A percentile compares a stretch with the other conserved stretches of the same genome.
Evolutionary conservation across 2,888 invertebrate species (phyloP).

Genomic region (Dicyrtoma fusca): DNA sequence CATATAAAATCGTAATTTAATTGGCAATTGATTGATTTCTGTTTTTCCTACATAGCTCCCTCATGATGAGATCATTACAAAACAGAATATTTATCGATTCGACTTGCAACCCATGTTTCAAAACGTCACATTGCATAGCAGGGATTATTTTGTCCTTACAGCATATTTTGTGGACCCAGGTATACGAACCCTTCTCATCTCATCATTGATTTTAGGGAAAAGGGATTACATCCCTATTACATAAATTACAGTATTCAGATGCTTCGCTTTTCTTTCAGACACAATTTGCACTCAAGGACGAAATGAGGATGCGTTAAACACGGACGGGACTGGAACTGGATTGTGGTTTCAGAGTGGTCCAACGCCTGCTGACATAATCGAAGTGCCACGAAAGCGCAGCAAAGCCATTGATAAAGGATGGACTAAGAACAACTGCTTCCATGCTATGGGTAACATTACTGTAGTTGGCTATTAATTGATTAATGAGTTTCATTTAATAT

Average conservation of each 20-base stretch:
- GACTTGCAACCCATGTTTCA: slow-evolving; percentile 43
- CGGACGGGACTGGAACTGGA: slow-evolving; percentile 48
- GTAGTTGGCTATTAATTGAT: too few species aligned
- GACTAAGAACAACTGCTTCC: slow-evolving; percentile 49
- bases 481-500: too few species aligned
- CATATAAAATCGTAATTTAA: not conserved
- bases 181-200: slow-evolving; percentile 34
- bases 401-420: slow-evolving; percentile 37
- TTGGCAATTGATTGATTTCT: too few species aligned
- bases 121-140: slow-evolving; percentile 38
- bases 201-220: too few species aligned
- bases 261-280: slow-evolving; percentile 34
- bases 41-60: slow-evolving; percentile 29
- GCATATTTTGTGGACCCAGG: slow-evolving; percentile 50
- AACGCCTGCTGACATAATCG: slow-evolving; percentile 25
- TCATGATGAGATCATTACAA: slow-evolving; percentile 31
- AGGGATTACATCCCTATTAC: too few species aligned
- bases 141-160: slow-evolving; percentile 42
- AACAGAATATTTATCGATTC: slow-evolving; percentile 19
- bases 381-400: slow-evolving; percentile 40
- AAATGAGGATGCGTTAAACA: slow-evolving; percentile 13
- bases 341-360: slow-evolving; percentile 50
- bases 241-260: too few species aligned
- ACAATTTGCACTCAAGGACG: slow-evolving; percentile 48
- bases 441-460: slow-evolving; percentile 51